These are phyloP conservation scores for Alviniconcha strummeri DNA, from an alignment of 2,888 invertebrate species.

Conservation along the genomic window DNA sequence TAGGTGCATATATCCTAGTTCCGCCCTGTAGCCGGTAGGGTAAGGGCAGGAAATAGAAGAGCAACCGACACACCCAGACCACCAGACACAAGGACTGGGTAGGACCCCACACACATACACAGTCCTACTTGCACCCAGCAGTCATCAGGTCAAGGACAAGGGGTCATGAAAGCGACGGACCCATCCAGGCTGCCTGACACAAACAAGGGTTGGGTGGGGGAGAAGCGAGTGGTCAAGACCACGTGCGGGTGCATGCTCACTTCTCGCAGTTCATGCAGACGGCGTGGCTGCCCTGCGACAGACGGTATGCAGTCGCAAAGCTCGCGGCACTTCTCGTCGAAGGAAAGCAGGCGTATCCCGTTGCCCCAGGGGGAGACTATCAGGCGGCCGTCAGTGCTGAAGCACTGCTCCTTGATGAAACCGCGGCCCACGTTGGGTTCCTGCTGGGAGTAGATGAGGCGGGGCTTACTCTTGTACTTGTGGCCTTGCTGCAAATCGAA, in stretches of 20 bases:
- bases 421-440: slow-evolving; percentile 93
- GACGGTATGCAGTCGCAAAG: slow-evolving; percentile 81
- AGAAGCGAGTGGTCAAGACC: slow-evolving; percentile 89
- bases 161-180: slow-evolving; percentile 92
- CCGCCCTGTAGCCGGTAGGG: too few species aligned
- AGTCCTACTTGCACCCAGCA: too few species aligned
- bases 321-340: slow-evolving; percentile 86
- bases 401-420: slow-evolving; percentile 94
- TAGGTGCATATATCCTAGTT: too few species aligned
- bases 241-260: slow-evolving; percentile 14
- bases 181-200: slow-evolving; percentile 94
- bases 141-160: slow-evolving; percentile 71
- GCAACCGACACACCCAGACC: too few species aligned
- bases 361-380: slow-evolving; percentile 92
- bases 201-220: slow-evolving; percentile 88
- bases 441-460: slow-evolving; percentile 88
- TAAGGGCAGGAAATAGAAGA: too few species aligned
- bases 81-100: too few species aligned
- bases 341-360: slow-evolving; percentile 89
- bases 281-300: slow-evolving; percentile 63
- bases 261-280: background rate
- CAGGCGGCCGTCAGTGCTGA: slow-evolving; percentile 91
- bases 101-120: too few species aligned
- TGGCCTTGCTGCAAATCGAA: too few species aligned
- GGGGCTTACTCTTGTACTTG: slow-evolving; percentile 79